Conservation (phyloP, 2,113 vertebrate species). For the Apodemus sylvaticus region DNA sequence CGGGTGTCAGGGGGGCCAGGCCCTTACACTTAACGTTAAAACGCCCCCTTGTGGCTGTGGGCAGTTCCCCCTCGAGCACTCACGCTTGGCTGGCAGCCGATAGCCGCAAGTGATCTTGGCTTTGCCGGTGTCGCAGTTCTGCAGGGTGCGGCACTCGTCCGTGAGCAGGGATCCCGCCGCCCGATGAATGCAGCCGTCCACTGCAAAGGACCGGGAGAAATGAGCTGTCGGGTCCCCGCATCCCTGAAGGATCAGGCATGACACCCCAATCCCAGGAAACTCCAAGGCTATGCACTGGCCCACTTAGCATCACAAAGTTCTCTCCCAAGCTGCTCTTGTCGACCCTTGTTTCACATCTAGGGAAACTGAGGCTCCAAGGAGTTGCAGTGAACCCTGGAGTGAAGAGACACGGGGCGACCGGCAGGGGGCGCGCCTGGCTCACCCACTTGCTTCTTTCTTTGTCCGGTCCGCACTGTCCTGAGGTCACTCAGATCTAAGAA, state of each 20-base stretch:
- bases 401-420: background rate
- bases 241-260: background rate
- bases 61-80: constrained; percentile 77
- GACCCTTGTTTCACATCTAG: background rate
- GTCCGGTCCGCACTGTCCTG: background rate
- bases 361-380: background rate
- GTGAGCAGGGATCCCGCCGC: constrained; percentile 90
- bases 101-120: constrained; percentile 93
- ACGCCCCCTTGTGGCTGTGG: background rate
- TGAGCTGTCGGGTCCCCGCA: background rate
- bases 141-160: constrained; percentile 90
- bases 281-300: background rate
- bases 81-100: constrained; percentile 92
- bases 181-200: constrained; percentile 93
- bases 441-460: background rate
- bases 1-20: too few relatives aligned
- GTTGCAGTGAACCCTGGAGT: background rate
- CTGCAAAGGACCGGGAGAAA: constrained; percentile 73
- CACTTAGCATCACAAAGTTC: background rate
- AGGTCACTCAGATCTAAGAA: background rate
- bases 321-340: background rate
- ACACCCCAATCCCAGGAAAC: background rate
- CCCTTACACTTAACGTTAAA: background rate
- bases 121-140: constrained; percentile 90
- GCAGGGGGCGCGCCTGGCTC: constrained; percentile 65